These are phyloP conservation scores for Malurus alboscapulatus DNA, from an alignment of 2,113 vertebrate species.

Conservation along the genomic window DNA sequence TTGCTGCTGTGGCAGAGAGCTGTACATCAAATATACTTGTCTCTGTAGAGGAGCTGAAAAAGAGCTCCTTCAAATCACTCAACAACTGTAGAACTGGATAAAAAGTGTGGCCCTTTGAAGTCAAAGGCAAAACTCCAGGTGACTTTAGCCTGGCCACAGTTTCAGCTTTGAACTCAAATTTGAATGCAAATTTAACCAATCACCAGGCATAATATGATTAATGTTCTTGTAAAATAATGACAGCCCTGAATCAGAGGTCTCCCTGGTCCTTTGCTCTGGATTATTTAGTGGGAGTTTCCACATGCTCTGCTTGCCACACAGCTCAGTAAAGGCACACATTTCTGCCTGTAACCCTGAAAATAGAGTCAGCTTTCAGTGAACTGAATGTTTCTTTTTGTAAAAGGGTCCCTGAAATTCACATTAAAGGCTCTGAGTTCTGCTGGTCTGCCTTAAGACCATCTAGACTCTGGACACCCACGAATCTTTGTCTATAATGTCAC, in stretches of 20 bases:
- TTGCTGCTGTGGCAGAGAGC: neutral
- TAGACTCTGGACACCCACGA: neutral
- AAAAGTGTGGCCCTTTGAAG: constrained; percentile 30
- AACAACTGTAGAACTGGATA: neutral
- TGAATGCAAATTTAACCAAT: constrained; percentile 40
- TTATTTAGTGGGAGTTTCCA: neutral
- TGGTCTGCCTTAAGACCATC: neutral
- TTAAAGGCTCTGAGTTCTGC: neutral
- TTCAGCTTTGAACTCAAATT: constrained; percentile 16
- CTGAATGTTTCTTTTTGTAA: neutral
- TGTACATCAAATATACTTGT: constrained; percentile 19
- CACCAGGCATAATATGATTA: neutral
- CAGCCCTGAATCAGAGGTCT: neutral
- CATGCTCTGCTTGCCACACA: neutral
- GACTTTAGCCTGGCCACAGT: neutral
- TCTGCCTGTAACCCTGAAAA: neutral
- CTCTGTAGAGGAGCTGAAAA: neutral
- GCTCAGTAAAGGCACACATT: neutral
- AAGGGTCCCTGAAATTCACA: neutral
- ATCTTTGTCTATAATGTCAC: neutral
- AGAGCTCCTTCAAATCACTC: neutral
- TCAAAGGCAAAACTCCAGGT: constrained; percentile 24
- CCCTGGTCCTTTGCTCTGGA: neutral
- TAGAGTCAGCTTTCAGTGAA: neutral
- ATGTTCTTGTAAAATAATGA: neutral